phyloP scores from a whole-genome alignment of 2,113 vertebrate species.

The Apteryx mantelli region DNA sequence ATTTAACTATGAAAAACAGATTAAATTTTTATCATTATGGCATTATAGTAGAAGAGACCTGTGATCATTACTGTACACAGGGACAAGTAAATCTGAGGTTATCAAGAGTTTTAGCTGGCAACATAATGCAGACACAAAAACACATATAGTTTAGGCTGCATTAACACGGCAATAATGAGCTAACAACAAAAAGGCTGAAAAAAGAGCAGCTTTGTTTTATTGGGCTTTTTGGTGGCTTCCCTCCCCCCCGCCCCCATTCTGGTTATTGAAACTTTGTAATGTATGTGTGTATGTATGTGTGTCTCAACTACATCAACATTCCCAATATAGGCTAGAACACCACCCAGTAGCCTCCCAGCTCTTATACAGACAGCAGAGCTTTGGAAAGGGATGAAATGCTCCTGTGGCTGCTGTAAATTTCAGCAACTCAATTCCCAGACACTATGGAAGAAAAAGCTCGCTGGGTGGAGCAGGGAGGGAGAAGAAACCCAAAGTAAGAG shows the following conservation, averaged over 20 bases:
- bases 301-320: neutral
- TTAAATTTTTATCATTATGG: neutral
- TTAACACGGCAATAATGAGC: neutral
- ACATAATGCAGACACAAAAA: neutral
- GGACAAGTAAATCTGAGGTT: neutral
- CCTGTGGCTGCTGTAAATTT: neutral
- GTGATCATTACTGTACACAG: neutral
- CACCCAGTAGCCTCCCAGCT: neutral
- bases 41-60: neutral
- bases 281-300: rapidly evolving
- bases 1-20: neutral
- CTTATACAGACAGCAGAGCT: neutral
- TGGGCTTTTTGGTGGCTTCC: neutral
- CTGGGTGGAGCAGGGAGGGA: neutral
- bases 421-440: neutral
- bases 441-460: neutral
- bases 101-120: neutral
- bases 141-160: neutral
- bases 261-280: neutral
- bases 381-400: neutral
- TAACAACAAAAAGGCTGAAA: neutral
- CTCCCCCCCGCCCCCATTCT: neutral
- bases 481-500: neutral
- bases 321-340: neutral
- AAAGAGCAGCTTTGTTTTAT: neutral